These are phyloP conservation scores for Epinotia nisella DNA, from an alignment of 2,888 invertebrate species.

Conservation along the genomic window DNA sequence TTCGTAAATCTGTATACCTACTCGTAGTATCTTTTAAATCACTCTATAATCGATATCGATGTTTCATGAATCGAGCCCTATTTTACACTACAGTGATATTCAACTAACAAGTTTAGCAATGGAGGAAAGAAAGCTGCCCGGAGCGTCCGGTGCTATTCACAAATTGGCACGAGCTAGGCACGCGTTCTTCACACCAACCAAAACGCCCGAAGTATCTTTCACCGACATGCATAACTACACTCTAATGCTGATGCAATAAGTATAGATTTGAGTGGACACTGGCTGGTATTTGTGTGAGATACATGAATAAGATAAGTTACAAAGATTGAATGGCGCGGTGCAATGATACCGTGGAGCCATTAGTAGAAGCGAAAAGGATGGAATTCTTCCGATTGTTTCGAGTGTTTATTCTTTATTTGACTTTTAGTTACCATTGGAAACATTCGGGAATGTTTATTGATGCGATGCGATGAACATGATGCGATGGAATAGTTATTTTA, in stretches of 20 bases:
- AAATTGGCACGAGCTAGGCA: conserved; percentile 84
- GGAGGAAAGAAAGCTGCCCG: conserved; percentile 81
- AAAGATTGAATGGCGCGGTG: conserved; percentile 77
- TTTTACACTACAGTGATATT: conserved; percentile 75
- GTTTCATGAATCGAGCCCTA: conserved; percentile 58
- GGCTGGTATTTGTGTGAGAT: conserved; percentile 46
- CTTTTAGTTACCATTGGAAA: conserved; percentile 49
- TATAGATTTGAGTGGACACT: conserved; percentile 43
- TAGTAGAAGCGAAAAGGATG: conserved; percentile 72
- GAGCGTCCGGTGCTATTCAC: conserved; percentile 81
- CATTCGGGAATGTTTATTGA: conserved; percentile 35
- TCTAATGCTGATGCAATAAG: conserved; percentile 45
- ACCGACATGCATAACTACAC: conserved; percentile 50
- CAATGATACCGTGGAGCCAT: conserved; percentile 74
- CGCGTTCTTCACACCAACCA: conserved; percentile 61
- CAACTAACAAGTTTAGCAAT: conserved; percentile 81
- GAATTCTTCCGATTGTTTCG: conserved; percentile 68
- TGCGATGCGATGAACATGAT: too few relatives aligned
- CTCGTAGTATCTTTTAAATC: background rate
- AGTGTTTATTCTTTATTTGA: conserved; percentile 56
- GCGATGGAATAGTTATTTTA: background rate
- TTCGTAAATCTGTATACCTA: too few relatives aligned
- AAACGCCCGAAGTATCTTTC: conserved; percentile 53
- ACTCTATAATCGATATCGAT: conserved; percentile 59
- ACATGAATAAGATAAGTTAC: conserved; percentile 60